phyloP scores from a whole-genome alignment of 2,797 vertebrate genomes.

The Sebastes steindachneri region DNA sequence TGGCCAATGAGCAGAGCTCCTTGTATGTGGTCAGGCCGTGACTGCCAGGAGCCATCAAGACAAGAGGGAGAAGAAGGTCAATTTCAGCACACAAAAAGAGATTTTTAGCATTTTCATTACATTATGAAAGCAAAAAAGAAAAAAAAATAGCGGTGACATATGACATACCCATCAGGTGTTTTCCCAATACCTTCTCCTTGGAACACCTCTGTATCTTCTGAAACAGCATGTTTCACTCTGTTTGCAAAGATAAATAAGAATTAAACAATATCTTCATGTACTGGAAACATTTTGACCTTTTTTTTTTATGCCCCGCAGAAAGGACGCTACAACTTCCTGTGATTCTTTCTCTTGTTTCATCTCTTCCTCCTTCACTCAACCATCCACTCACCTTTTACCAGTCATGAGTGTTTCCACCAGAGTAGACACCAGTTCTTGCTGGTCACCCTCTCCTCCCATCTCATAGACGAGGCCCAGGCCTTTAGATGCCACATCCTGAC shows the following conservation, averaged over 20 bases:
- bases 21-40: slow-evolving; percentile 97
- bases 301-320: background rate
- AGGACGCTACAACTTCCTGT: background rate
- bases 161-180: slow-evolving; percentile 94
- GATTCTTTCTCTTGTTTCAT: background rate
- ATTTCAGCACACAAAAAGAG: background rate
- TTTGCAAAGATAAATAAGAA: slow-evolving; percentile 20
- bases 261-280: background rate
- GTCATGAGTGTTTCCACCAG: slow-evolving; percentile 99
- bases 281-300: background rate
- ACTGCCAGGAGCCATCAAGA: slow-evolving; percentile 76
- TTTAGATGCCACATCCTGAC: slow-evolving; percentile 98
- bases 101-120: background rate
- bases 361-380: background rate
- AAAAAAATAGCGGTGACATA: background rate
- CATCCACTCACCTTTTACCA: slow-evolving; percentile 90
- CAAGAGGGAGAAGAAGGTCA: background rate
- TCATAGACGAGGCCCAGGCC: slow-evolving; percentile 97
- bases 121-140: background rate
- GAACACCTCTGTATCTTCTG: slow-evolving; percentile 95
- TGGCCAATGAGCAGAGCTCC: slow-evolving; percentile 97
- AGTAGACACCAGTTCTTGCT: slow-evolving; percentile 94
- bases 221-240: slow-evolving; percentile 91
- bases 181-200: slow-evolving; percentile 93
- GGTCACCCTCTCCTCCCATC: slow-evolving; percentile 93